Base-by-base conservation (phyloP, 2,797 vertebrate species). In the Chrysocyon brachyurus region DNA sequence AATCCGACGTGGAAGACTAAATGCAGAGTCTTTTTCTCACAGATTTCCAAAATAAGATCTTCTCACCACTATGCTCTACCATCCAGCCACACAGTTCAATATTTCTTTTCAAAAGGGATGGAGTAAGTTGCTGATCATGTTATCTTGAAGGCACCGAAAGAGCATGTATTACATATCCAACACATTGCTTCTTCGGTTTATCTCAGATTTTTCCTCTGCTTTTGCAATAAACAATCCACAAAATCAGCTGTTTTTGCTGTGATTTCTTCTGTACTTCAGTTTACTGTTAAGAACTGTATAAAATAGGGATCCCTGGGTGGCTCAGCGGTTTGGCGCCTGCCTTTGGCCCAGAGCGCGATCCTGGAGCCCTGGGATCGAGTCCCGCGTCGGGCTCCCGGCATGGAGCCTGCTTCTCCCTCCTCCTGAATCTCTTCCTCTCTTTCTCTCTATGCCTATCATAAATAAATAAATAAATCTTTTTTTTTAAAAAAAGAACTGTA, bases 71-170 rank as follows among this genome's bases (percentile, higher is more conserved):
- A 8, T 33, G 52, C 10, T 12, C 16, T 46, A 49, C 61, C 17
- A 72, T n/a, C 52, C 49, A 56, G 75, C 84, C 75, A 26, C 11
- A 8, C 5, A 49, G 21, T 36, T 86, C 75, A 52, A 5, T 16
- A 22, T 68, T 92, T 94, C 68, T 90, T 87, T 92, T 75, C n/a
- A 31, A 96, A 94, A 88, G 22, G 68, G 31, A 86, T 66, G 24
- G 81, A 96, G 40, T 84, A 72, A 46, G 5, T 63, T 87, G 81
- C 61, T 64, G 68, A 92, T 78, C 83, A 78, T 22, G 52, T 83
- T 81, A 68, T 64, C 19, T 46, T 40, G 78, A 61, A 87, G 36
- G 70, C 85, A 96, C 40, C 56, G 49, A 66, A 89, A 78, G n/a
- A 84, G 12, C 36, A 0, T 79, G 77, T 59, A 54, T 92, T 61